A percentile compares a stretch with the other conserved stretches of the same genome.
Conservation (phyloP, 2,113 vertebrate species). For the Setophaga kirtlandii region DNA sequence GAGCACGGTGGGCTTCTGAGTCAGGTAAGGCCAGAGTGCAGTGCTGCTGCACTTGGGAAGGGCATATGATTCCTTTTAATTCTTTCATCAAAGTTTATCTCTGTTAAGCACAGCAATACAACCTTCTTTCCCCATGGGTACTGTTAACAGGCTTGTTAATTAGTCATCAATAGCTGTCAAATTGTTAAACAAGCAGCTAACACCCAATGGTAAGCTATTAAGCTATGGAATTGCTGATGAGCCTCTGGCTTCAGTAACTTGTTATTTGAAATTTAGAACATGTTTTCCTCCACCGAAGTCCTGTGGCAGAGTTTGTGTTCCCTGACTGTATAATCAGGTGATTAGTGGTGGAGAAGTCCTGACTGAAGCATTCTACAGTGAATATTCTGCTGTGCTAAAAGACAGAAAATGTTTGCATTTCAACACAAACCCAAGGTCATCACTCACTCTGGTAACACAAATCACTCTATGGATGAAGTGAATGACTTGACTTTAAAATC, state of each 20-base stretch:
- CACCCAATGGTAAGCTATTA: background rate
- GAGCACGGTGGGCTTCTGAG: background rate
- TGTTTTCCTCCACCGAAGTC: background rate
- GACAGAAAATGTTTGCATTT: background rate
- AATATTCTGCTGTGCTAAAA: background rate
- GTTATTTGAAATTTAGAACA: slow-evolving; percentile 35
- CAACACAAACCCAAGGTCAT: background rate
- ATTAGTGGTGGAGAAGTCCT: background rate
- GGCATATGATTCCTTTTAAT: background rate
- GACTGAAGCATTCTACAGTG: slow-evolving; percentile 7
- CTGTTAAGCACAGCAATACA: background rate
- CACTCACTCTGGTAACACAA: background rate
- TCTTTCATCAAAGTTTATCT: background rate
- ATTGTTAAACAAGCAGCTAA: slow-evolving; percentile 7
- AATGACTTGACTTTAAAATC: background rate
- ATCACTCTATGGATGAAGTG: background rate
- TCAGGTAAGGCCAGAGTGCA: background rate
- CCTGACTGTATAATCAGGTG: slow-evolving; percentile 30
- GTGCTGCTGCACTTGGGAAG: background rate
- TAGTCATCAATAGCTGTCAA: slow-evolving; percentile 26
- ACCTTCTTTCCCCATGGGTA: background rate
- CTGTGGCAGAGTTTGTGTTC: slow-evolving; percentile 5
- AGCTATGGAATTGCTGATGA: slow-evolving; percentile 21
- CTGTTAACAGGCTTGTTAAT: slow-evolving; percentile 16
- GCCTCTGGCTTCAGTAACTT: background rate